Conservation (phyloP, 2,888 invertebrate species). For the Tethea ocularis region DNA sequence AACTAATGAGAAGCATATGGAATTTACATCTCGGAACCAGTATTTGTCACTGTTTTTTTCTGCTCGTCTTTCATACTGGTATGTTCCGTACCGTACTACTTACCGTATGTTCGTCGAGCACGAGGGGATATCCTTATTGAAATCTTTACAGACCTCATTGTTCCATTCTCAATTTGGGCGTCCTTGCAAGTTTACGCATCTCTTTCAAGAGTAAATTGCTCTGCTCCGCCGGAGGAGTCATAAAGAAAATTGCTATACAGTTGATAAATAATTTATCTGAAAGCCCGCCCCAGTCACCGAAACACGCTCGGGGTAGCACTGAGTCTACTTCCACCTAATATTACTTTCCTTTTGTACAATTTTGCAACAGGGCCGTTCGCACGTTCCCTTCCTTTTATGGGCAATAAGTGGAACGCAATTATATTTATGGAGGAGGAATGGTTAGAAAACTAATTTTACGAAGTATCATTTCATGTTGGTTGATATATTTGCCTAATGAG, state of each 20-base stretch:
- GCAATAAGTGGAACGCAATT: constrained; percentile 84
- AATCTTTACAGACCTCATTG: constrained; percentile 73
- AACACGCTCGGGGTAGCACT: constrained; percentile 72
- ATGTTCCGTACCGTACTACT: not conserved
- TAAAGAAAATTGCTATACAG: constrained; percentile 84
- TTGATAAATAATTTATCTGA: constrained; percentile 84
- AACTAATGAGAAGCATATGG: constrained; percentile 67
- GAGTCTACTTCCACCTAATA: constrained; percentile 78
- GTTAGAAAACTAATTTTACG: constrained; percentile 80
- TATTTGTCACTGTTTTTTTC: constrained; percentile 33
- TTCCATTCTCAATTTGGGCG: constrained; percentile 76
- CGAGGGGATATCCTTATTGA: constrained; percentile 61
- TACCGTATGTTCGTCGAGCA: constrained; percentile 26
- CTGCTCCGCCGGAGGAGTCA: constrained; percentile 83
- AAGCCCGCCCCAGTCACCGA: constrained; percentile 82
- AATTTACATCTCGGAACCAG: constrained; percentile 34
- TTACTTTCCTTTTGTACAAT: constrained; percentile 84
- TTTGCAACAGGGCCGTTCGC: constrained; percentile 82
- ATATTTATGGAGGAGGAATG: constrained; percentile 81
- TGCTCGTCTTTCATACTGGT: constrained; percentile 13
- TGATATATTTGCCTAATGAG: constrained; percentile 42
- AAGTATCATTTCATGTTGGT: constrained; percentile 63
- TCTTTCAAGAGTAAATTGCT: constrained; percentile 82
- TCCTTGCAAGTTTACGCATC: constrained; percentile 83
- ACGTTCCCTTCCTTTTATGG: constrained; percentile 83